A percentile compares a stretch with the other conserved stretches of the same genome.
Conservation (phyloP, 2,113 vertebrate genomes). For the Chlorocebus sabaeus region DNA sequence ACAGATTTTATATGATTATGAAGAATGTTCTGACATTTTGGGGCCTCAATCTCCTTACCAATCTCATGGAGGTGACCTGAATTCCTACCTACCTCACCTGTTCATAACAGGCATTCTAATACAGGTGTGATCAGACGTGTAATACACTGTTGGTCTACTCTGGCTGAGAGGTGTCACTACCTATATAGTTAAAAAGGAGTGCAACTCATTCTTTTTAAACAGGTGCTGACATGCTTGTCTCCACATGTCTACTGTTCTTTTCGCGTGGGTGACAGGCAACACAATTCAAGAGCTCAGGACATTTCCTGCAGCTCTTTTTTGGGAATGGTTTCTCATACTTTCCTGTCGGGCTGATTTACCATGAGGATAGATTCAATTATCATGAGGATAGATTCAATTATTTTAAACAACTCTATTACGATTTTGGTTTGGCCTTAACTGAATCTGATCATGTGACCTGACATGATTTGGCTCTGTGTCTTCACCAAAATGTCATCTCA, state of each 20-base stretch:
- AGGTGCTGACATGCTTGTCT: not conserved
- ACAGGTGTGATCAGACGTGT: not conserved
- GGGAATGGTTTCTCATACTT: not conserved
- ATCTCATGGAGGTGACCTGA: not conserved
- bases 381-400: not conserved
- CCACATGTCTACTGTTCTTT: not conserved
- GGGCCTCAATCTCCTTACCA: not conserved
- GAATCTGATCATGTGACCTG: not conserved
- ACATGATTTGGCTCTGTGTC: too few relatives aligned
- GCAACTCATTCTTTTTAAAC: not conserved
- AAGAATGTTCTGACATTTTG: not conserved
- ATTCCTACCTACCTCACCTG: not conserved
- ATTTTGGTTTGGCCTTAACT: not conserved
- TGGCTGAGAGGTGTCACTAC: not conserved
- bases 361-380: not conserved
- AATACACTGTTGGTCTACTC: not conserved
- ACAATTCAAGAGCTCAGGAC: not conserved
- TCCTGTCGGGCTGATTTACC: not conserved
- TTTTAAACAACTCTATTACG: not conserved
- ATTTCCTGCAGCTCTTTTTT: not conserved
- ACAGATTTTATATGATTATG: not conserved
- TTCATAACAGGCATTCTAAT: not conserved
- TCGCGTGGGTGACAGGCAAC: not conserved
- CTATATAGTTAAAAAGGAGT: not conserved
- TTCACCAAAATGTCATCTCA: too few relatives aligned